Conservation (phyloP, 2,797 vertebrate genomes). For the Salmo trutta region DNA sequence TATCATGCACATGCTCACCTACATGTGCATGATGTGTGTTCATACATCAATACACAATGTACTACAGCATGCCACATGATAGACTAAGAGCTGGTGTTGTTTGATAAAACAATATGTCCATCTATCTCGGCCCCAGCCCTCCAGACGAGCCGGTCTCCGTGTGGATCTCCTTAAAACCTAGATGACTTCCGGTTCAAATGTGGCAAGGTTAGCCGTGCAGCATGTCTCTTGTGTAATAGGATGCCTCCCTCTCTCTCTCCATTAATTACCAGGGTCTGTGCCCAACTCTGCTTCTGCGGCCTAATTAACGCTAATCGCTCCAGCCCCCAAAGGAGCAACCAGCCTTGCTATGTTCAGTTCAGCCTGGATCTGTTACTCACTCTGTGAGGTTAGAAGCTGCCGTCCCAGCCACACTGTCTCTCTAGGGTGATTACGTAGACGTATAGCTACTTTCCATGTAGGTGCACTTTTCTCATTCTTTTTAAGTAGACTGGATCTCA, state of each 20-base stretch:
- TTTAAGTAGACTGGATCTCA: not conserved
- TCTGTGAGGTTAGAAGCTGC: not conserved
- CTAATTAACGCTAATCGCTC: slow-evolving; percentile 53
- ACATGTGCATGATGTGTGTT: not conserved
- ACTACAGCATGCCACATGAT: not conserved
- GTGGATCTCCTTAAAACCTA: slow-evolving; percentile 8
- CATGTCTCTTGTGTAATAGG: slow-evolving; percentile 21
- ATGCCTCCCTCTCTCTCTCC: slow-evolving; percentile 38
- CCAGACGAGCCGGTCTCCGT: not conserved
- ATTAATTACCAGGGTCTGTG: slow-evolving; percentile 46
- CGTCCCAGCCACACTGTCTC: not conserved
- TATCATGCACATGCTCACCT: not conserved
- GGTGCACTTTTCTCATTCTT: not conserved
- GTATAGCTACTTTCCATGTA: not conserved
- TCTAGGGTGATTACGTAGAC: not conserved
- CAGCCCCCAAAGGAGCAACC: slow-evolving; percentile 26
- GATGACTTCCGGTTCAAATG: slow-evolving; percentile 11
- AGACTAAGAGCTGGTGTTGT: not conserved
- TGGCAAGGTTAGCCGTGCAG: slow-evolving; percentile 9
- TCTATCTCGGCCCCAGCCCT: slow-evolving; percentile 15
- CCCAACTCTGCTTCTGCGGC: slow-evolving; percentile 30
- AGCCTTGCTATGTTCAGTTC: slow-evolving; percentile 27
- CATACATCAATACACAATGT: not conserved
- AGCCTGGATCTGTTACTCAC: slow-evolving; percentile 15
- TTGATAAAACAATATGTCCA: not conserved